phyloP scores from a whole-genome alignment of 2,113 vertebrate genomes.

The Saguinus midas region DNA sequence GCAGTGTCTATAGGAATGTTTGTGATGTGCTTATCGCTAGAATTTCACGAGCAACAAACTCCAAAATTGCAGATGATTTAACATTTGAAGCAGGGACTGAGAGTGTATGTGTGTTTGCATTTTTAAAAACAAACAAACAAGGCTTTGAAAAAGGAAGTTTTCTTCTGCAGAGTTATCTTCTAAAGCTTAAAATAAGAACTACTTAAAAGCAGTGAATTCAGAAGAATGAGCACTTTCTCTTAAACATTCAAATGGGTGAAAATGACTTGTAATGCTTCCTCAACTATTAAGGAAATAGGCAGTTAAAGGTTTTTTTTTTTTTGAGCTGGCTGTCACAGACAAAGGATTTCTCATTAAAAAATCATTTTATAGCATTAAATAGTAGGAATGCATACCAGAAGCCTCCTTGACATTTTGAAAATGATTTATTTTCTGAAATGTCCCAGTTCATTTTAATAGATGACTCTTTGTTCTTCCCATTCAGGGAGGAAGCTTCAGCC shows the following conservation, averaged over 20 bases:
- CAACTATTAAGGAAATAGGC: conserved; percentile 39
- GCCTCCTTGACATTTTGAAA: conserved; percentile 32
- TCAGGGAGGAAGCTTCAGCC: neutral
- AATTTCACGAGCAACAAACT: conserved; percentile 67
- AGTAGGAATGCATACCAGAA: neutral
- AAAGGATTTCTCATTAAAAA: conserved; percentile 59
- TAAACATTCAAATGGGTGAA: conserved; percentile 47
- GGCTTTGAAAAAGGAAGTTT: conserved; percentile 54
- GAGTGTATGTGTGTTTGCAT: neutral
- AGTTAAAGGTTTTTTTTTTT: conserved; percentile 37
- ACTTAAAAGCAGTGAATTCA: conserved; percentile 43
- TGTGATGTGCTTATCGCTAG: conserved; percentile 49
- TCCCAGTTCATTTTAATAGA: neutral
- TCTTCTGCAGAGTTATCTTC: conserved; percentile 34
- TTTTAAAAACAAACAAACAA: conserved; percentile 1
- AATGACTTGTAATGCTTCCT: conserved; percentile 53
- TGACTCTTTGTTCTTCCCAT: neutral
- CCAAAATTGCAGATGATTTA: conserved; percentile 63
- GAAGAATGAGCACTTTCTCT: conserved; percentile 51
- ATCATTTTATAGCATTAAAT: conserved; percentile 20
- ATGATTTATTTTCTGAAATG: neutral
- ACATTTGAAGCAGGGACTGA: conserved; percentile 44
- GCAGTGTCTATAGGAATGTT: conserved; percentile 61
- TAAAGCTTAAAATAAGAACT: conserved; percentile 65
- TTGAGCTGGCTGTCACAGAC: conserved; percentile 53